Percentiles rank a stretch among this genome's conserved stretches.
phyloP scores from a whole-genome alignment of 2,888 invertebrate genomes.

The Heliconius ethilla region DNA sequence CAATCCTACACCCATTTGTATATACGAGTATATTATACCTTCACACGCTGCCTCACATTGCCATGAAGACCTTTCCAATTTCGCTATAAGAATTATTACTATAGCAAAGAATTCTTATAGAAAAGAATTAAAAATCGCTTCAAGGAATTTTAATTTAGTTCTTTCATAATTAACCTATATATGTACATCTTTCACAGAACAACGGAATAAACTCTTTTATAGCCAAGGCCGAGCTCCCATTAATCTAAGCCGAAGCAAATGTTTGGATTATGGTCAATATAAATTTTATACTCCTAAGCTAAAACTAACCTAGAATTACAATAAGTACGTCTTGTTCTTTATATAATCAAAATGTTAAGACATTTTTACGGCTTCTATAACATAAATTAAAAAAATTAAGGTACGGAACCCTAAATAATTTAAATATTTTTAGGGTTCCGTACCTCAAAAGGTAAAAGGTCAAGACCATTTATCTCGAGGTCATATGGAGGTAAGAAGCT shows the following conservation, averaged over 20 bases:
- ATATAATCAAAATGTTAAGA: neutral
- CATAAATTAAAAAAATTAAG: neutral
- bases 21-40: too few species aligned
- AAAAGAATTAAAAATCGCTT: too few species aligned
- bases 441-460: too few species aligned
- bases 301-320: neutral
- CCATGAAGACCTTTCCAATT: too few species aligned
- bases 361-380: neutral
- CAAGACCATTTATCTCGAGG: too few species aligned
- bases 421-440: too few species aligned
- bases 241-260: constrained; percentile 2
- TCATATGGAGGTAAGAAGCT: too few species aligned
- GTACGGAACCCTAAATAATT: too few species aligned
- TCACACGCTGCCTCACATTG: too few species aligned
- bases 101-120: too few species aligned
- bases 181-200: neutral
- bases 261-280: constrained; percentile 12
- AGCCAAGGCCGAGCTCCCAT: neutral
- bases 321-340: neutral
- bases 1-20: too few species aligned
- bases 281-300: neutral
- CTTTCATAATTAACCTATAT: neutral
- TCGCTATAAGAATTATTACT: too few species aligned
- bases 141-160: neutral
- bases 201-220: neutral